Base-by-base conservation (phyloP, 2,797 vertebrate genomes). In the Rhincodon typus region DNA sequence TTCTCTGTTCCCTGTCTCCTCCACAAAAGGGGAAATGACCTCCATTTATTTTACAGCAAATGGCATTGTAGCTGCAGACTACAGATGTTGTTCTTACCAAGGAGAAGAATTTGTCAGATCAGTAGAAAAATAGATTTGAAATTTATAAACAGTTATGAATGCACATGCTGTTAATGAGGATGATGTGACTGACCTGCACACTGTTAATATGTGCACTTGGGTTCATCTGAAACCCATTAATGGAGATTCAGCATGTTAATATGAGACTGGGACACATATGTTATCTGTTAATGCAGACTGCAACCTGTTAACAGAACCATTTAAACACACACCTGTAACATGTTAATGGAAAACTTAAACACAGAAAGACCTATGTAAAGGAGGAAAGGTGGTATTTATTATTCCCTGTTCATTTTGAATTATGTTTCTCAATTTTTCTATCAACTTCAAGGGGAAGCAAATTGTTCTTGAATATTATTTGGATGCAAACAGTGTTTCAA, bases 251-350 rank as follows among this genome's bases (percentile, higher is more conserved):
- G 42, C 70, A 72, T 77, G 70, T 77, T 93, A 69, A 42, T 93
- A 19, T 69, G 66, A 42, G 66, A 93, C 90, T 93, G n/a, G 90
- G 66, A 42, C 62, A 93, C 90, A 93, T 69, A 77, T 95, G 69
- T 15, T 57, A 72, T n/a, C 70, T 77, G 94, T 57, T 95, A 50
- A 95, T n/a, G 21, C 27, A 77, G 27, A 95, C 94, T 77, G 46
- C 94, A 95, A 95, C 94, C 94, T 95, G 94, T 77, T 95, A 95
- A 77, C 15, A 15, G 70, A 50, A 95, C 46, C 70, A 93, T 69
- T 93, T 93, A 93, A 69, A 4, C 21, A 42, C 62, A 67, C 90
- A 93, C 90, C 90, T 93, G 90, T 74, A 34, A 50, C 70, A 95
- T 77, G 94, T 74, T 72, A 95, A 77, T 34, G 70, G 94, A 57